Evolutionary conservation across 2,113 vertebrate genomes (phyloP).

Genomic region (Mormyrus iriodes): DNA sequence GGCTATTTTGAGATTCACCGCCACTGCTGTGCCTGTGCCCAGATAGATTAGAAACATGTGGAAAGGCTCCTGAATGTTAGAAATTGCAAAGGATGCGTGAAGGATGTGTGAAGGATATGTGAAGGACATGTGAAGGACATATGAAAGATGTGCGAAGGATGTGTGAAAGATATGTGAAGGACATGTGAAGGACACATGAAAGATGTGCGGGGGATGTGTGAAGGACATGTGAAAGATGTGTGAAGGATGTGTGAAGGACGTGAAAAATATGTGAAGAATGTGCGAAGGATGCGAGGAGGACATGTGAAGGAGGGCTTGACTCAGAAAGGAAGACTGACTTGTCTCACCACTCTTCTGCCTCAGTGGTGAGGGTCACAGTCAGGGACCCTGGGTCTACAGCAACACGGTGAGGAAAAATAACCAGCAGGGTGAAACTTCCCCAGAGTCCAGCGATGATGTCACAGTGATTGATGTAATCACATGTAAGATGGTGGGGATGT

Average conservation of each 20-base stretch:
- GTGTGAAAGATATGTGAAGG: background rate
- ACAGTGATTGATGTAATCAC: background rate
- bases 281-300: background rate
- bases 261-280: too few relatives aligned
- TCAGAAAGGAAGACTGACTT: background rate
- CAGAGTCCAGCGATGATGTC: background rate
- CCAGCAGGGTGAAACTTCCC: background rate
- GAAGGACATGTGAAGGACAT: background rate
- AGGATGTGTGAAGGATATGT: background rate
- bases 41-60: background rate
- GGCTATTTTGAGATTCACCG: background rate
- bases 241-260: background rate
- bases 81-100: background rate
- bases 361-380: background rate
- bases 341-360: background rate
- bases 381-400: background rate
- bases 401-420: background rate
- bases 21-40: background rate
- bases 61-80: background rate
- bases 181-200: background rate
- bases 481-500: background rate
- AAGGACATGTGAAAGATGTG: background rate
- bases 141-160: background rate
- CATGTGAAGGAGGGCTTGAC: background rate
- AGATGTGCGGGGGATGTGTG: background rate